Evolutionary conservation across 2,113 vertebrate species (phyloP).

Genomic region (Boleophthalmus pectinirostris): DNA sequence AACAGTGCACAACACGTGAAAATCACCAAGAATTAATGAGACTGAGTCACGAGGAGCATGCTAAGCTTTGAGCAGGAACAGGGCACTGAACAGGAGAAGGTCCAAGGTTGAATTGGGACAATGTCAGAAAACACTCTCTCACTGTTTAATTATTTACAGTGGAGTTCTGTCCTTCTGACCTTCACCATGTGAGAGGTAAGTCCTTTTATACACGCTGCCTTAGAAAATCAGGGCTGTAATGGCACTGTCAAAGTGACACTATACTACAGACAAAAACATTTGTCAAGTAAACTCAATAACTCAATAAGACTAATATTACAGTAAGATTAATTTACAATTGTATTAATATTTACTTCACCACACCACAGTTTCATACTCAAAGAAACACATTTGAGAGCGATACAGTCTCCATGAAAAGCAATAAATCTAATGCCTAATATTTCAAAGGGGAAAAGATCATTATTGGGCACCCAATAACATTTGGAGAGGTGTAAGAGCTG

Average conservation of each 20-base stretch:
- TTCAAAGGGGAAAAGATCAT: neutral
- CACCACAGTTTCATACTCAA: neutral
- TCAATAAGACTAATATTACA: neutral
- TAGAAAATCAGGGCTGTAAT: neutral
- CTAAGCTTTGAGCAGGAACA: conserved; percentile 30
- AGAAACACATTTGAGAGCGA: neutral
- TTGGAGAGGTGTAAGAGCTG: neutral
- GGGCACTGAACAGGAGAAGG: conserved; percentile 23
- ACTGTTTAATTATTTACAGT: neutral
- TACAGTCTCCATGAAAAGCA: neutral
- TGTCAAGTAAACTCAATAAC: neutral
- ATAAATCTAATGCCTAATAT: neutral
- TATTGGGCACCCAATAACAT: neutral
- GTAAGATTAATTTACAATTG: neutral
- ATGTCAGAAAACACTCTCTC: neutral
- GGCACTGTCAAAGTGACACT: neutral
- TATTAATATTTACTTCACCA: no score
- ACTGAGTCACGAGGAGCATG: conserved; percentile 44
- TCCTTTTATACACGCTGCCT: neutral
- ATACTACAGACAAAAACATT: neutral
- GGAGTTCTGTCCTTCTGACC: neutral
- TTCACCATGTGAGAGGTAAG: neutral
- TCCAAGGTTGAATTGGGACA: conserved; percentile 36
- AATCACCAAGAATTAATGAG: conserved; percentile 58
- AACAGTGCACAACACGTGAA: conserved; percentile 54